Evolutionary conservation across 2,113 vertebrate genomes (phyloP).

Genomic region (Nanorana parkeri): DNA sequence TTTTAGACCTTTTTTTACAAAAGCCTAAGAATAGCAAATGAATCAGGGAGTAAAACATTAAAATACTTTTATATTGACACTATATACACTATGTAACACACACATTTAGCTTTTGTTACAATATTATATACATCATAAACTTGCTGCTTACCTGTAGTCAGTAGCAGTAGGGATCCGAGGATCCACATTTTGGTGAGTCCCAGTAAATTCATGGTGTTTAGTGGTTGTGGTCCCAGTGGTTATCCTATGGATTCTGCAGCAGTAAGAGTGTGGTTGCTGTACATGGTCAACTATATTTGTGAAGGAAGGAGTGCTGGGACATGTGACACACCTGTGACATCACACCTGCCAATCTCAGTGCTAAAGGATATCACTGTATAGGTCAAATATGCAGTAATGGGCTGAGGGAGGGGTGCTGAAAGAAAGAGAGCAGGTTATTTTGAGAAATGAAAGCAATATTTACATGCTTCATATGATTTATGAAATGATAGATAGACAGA

Average conservation of each 20-base stretch:
- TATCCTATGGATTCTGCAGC: neutral
- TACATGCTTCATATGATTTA: too few species aligned
- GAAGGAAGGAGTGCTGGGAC: neutral
- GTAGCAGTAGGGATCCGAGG: neutral
- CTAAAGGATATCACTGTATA: neutral
- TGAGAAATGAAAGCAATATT: neutral
- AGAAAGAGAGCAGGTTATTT: neutral
- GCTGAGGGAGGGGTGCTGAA: neutral
- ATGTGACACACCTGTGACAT: neutral
- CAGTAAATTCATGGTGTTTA: neutral
- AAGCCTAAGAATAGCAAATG: too few species aligned
- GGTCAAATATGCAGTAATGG: neutral
- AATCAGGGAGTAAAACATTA: too few species aligned
- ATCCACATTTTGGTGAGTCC: neutral
- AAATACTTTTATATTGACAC: too few species aligned
- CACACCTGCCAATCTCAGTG: neutral
- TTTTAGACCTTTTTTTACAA: too few species aligned
- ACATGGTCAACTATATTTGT: neutral
- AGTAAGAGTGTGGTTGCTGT: neutral
- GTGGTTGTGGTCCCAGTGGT: neutral
- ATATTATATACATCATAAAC: too few species aligned
- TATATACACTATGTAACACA: too few species aligned
- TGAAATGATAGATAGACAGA: too few species aligned
- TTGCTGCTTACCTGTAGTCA: constrained; percentile 2
- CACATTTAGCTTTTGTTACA: too few species aligned